phyloP scores from a whole-genome alignment of 2,113 vertebrate genomes.

The Callionymus lyra region DNA sequence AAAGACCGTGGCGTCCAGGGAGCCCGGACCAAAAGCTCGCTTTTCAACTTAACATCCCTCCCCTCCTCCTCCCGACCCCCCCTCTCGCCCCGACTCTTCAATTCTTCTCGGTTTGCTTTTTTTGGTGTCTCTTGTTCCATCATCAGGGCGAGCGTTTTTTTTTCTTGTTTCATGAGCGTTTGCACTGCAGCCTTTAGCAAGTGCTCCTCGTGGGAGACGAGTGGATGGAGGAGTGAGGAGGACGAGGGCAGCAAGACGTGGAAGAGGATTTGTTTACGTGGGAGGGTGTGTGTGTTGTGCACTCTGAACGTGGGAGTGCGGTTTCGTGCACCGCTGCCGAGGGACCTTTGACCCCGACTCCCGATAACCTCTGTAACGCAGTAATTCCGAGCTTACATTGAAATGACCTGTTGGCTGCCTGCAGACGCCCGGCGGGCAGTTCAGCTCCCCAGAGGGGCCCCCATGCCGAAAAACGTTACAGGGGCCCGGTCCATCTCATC shows the following conservation, averaged over 20 bases:
- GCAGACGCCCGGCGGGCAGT: too few relatives aligned
- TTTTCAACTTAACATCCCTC: constrained; percentile 66
- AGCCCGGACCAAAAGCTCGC: constrained; percentile 62
- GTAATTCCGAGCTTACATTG: too few relatives aligned
- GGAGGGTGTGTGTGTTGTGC: constrained; percentile 14
- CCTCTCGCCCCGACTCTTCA: constrained; percentile 48
- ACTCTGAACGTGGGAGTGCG: constrained; percentile 28
- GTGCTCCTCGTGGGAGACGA: constrained; percentile 51
- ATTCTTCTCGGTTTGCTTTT: constrained; percentile 41
- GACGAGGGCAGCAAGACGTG: constrained; percentile 38
- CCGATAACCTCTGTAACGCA: too few relatives aligned
- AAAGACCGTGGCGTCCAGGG: constrained; percentile 69
- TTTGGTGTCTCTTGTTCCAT: constrained; percentile 52
- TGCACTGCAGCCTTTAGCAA: constrained; percentile 57
- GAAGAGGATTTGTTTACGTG: constrained; percentile 22
- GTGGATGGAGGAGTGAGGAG: constrained; percentile 43
- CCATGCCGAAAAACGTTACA: too few relatives aligned
- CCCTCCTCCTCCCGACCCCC: too few relatives aligned
- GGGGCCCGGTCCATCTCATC: too few relatives aligned
- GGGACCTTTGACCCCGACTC: too few relatives aligned
- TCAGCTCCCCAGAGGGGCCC: too few relatives aligned
- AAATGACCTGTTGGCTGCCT: too few relatives aligned
- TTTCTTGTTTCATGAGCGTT: constrained; percentile 34
- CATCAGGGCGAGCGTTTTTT: constrained; percentile 41
- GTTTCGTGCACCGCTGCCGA: constrained; percentile 5